Conservation (phyloP, 2,888 invertebrate species). For the Helicoverpa assulta region DNA sequence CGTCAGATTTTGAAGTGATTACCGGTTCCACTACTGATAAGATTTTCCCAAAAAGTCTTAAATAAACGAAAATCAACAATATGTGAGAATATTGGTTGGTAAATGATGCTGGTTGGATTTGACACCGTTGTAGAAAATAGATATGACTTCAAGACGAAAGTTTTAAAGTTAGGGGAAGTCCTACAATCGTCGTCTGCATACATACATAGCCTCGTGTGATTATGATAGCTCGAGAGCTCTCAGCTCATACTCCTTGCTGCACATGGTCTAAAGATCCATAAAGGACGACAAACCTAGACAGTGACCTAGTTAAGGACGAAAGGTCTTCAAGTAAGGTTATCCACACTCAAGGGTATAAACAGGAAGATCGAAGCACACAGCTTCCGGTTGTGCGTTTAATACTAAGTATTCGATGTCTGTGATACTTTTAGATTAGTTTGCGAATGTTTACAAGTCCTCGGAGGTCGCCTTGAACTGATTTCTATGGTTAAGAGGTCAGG, state of each 20-base stretch:
- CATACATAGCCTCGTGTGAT: background rate
- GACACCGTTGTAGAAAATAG: background rate
- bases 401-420: constrained; percentile 59
- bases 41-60: constrained; percentile 6
- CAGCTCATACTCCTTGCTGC: background rate
- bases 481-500: constrained; percentile 17
- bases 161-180: background rate
- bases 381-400: constrained; percentile 42
- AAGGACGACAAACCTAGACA: background rate
- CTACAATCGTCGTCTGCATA: background rate
- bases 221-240: background rate
- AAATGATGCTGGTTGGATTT: background rate
- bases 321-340: constrained; percentile 26
- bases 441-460: constrained; percentile 44
- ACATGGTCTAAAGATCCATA: too few relatives aligned
- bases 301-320: background rate
- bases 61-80: background rate
- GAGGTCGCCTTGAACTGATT: constrained; percentile 35
- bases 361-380: constrained; percentile 28
- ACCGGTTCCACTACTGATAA: background rate
- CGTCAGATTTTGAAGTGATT: constrained; percentile 35
- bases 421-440: constrained; percentile 52
- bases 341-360: constrained; percentile 27
- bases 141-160: background rate
- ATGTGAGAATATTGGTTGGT: background rate